Evolutionary conservation across 2,888 invertebrate genomes (phyloP), one percentile per base, ranked within the genome.

Genomic region (Torymus tubicola): DNA sequence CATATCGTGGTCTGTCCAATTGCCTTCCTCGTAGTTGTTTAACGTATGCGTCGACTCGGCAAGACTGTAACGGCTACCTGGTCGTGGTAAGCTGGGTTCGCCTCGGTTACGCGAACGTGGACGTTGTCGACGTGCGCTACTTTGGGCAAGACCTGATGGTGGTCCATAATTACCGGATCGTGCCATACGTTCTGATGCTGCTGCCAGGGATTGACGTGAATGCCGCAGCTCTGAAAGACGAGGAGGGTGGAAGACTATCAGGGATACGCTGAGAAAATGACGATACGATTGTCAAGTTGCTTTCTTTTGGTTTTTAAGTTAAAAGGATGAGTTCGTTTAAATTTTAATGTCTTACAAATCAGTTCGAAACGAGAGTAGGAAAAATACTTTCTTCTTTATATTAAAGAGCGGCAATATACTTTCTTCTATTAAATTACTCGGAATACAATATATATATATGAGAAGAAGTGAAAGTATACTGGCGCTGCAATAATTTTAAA

Each of bases 1-100:
- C 96, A 97, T 97, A 90, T 97, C 97, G 91, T 97, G 97, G 91
- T 97, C 97, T 86, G 97, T 97, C 97, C 97, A 98, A 91, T 96
- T 96, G 89, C 96, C 97, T 90, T 97, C 97, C 90, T 96, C 96
- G 91, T 96, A 96, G 90, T 96, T 94, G 88, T 95, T 96, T 87
- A 96, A 92, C 65, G 96, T 96, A 86, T 96, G 94, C 67, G 94
- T 95, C 50, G 96, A 96, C 84, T 96, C 96, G 82, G 96, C 95
- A 83, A 95, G 93, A 86, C 95, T 95, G 88, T 94, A 95, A 87
- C 96, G 93, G 92, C 96, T 96, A 89, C 95, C 94, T 77, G 96
- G 96, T 87, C 94, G 92, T 85, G 94, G 93, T 82, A 92, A 91
- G 86, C 92, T 91, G 84, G 92, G 90, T 84, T 92, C 92, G 84